These are phyloP conservation scores for Nesometra sesokonis DNA, from an alignment of 35 echinoderm and acorn worm species.

Conservation along the genomic window DNA sequence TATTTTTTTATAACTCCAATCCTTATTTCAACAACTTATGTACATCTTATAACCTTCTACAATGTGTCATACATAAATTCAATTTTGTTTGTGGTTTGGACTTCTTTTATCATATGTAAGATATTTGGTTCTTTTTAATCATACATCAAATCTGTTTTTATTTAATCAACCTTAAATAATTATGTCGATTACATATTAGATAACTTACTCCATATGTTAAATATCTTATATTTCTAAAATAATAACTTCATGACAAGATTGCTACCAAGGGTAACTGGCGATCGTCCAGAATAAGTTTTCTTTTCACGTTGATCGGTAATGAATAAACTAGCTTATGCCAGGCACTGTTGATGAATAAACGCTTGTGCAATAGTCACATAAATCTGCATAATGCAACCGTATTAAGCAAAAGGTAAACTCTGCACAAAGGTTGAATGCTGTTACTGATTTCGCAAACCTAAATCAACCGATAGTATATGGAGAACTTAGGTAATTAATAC, in stretches of 20 bases:
- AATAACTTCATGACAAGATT: not conserved
- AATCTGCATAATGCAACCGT: not conserved
- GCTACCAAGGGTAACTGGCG: not conserved
- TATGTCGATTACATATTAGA: not conserved
- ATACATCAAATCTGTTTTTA: not conserved
- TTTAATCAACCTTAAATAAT: not conserved
- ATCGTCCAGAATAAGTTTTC: not conserved
- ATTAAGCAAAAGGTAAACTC: not conserved
- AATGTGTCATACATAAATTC: no score
- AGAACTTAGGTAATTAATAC: not conserved
- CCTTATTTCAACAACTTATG: no score
- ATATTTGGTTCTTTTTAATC: no score
- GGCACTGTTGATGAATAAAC: no score
- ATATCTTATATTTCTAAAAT: not conserved
- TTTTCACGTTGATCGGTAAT: not conserved
- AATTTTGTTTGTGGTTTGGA: not conserved
- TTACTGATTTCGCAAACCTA: not conserved
- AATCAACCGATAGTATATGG: not conserved
- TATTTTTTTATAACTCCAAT: no score
- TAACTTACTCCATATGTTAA: not conserved
- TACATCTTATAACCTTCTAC: no score
- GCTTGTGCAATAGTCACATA: not conserved
- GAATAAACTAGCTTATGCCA: no score
- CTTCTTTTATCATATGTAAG: not conserved
- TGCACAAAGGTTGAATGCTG: not conserved